Percentiles rank a stretch among this genome's conserved stretches.
Conservation (phyloP, 2,113 vertebrate genomes). For the Pongo pygmaeus region DNA sequence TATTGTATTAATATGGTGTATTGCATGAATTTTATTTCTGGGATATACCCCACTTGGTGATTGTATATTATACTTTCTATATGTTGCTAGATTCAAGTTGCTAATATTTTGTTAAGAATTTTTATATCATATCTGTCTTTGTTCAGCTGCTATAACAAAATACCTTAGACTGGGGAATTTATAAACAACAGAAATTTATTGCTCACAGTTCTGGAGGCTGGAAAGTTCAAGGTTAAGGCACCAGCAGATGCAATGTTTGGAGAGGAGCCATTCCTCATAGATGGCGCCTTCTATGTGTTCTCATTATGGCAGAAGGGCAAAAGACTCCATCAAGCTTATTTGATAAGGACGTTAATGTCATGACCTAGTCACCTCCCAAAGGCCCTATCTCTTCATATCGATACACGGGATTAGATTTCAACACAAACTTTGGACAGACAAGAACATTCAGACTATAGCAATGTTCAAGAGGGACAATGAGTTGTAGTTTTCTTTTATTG, state of each 20-base stretch:
- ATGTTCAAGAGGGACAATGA: background rate
- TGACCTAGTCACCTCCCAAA: background rate
- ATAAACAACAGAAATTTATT: no score
- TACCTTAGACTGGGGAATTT: no score
- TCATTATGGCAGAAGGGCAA: background rate
- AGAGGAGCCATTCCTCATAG: background rate
- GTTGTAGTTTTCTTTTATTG: background rate
- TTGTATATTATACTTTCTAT: background rate
- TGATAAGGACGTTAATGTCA: background rate
- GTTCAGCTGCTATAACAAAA: no score
- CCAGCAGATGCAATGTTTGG: background rate
- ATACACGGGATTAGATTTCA: background rate
- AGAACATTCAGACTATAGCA: background rate
- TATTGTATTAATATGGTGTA: background rate
- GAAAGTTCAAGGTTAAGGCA: background rate
- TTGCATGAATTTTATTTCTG: background rate
- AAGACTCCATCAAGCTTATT: background rate
- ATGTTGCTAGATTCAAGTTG: background rate
- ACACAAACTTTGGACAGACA: background rate
- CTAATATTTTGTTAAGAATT: background rate
- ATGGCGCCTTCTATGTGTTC: background rate
- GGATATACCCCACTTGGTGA: background rate
- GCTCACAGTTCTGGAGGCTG: background rate
- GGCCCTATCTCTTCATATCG: background rate
- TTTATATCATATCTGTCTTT: background rate